Base-by-base conservation (phyloP, 2,797 vertebrate genomes). In the Centroberyx gerrardi region DNA sequence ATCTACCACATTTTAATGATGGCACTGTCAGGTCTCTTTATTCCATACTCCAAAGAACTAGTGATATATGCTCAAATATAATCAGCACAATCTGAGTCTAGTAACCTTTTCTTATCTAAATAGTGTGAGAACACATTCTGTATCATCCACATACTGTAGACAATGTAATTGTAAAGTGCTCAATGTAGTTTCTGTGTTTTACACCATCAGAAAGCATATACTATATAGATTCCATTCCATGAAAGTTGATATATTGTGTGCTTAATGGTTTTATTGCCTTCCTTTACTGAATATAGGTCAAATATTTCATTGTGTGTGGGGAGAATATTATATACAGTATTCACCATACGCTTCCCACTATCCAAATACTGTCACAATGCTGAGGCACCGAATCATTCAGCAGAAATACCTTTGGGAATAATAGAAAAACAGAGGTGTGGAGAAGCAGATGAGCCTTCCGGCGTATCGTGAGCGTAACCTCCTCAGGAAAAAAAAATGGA, bases 351-450 rank as follows among this genome's bases (percentile, higher is more conserved):
- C 71, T 78, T 76, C 62, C 27, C 13, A 2, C 78, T 82, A 55
- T 83, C 62, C 68, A 76, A 80, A 80, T 69, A 67, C 72, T 89
- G 73, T 82, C 68, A 78, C 48, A 53, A 63, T 68, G 58, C 27
- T 1, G 69, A 76, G 68, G 71, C 76, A 70, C 68, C 74, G 73
- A 90, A 87, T 87, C 76, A 75, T 77, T 84, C 76, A 74, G 59
- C 40, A 71, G 68, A 53, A 75, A 79, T 68, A 17, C 22, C 40
- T 75, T 29, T 36, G 74, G 70, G 58, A 85, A 89, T 80, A 85
- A 79, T 62, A 81, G 60, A 82, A 72, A 69, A 17, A 48, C 2
- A 55, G 49, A 83, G 46, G 55, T 84, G 62, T 59, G 66, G 59
- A 65, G 63, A 78, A 66, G 66, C 44, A 60, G 76, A 84, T 81